Percentiles rank a stretch among this genome's conserved stretches.
Evolutionary conservation across 1,140 invertebrate genomes (phyloP).

Genomic region (Drosophila novamexicana): DNA sequence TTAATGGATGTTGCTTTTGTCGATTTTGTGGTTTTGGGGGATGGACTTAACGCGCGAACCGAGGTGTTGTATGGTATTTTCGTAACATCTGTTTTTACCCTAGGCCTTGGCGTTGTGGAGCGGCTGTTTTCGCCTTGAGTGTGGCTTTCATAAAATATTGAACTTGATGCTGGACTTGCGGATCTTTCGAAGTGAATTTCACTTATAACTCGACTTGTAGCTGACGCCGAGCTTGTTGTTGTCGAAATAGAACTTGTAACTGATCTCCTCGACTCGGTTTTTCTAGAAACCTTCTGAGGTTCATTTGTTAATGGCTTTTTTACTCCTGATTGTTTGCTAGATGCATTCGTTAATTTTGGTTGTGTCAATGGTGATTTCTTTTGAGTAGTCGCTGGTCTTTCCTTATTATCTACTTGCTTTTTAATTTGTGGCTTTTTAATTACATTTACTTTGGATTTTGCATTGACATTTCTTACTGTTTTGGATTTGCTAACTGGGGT

Average conservation of each 20-base stretch:
- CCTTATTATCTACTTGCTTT: conserved; percentile 17
- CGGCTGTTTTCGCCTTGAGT: conserved; percentile 70
- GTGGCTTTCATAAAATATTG: conserved; percentile 76
- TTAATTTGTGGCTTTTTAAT: conserved; percentile 19
- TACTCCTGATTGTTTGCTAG: conserved; percentile 12
- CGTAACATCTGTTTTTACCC: conserved; percentile 76
- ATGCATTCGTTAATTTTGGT: conserved; percentile 18
- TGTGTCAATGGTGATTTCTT: conserved; percentile 22
- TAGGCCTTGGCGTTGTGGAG: conserved; percentile 69
- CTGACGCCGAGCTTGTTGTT: conserved; percentile 61
- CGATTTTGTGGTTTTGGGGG: conserved; percentile 45
- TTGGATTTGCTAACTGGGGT: conserved; percentile 5
- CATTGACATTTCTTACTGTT: background rate
- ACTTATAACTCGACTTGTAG: conserved; percentile 66
- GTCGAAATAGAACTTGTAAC: conserved; percentile 69
- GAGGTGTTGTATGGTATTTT: conserved; percentile 67
- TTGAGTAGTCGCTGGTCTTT: conserved; percentile 30
- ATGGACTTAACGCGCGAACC: conserved; percentile 62
- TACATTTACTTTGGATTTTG: background rate
- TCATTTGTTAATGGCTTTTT: conserved; percentile 28
- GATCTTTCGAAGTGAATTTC: conserved; percentile 74
- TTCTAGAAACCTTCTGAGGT: conserved; percentile 29
- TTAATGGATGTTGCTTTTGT: conserved; percentile 30
- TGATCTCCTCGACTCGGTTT: conserved; percentile 63
- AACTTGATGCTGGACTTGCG: conserved; percentile 70